Evolutionary conservation across 1,140 invertebrate genomes (phyloP), one percentile per base, ranked within the genome.

Genomic region (Listronotus bonariensis): DNA sequence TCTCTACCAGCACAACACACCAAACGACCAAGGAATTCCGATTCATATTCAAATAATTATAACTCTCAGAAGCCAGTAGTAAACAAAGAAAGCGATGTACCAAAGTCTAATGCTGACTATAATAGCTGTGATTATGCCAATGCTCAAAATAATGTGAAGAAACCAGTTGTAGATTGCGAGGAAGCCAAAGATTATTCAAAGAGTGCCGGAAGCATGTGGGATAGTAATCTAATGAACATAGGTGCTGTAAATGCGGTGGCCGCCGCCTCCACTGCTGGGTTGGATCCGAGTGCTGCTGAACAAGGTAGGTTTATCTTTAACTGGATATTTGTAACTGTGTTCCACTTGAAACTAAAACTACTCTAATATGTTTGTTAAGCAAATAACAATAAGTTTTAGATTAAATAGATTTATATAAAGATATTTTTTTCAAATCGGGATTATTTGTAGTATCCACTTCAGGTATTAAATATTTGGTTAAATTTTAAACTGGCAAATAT

Each of bases 181-280:
- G 62, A 65, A 65, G 62, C 62, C 62, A 65, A 65, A 65, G 62
- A 65, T 57, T 65, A 65, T 34, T 65, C 62, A 31, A 65, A 65
- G 41, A 55, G 31, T 18, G 36, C 32, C 11, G 18, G 41, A 6
- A 43, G 15, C 20, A 15, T 51, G 45, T 65, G 62, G 62, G 45
- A 56, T 31, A 26, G 54, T 20, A 60, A 40, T 40, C 11, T 46
- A 49, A 26, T 34, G 10, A 41, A 51, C 49, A 17, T 18, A 12
- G 12, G 40, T 11, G 41, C n/a, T 40, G 41, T 31, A 4, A 20
- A 17, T 20, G 12, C 46, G 2, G 20, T 5, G 11, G 20, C 46
- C 5, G 9, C 31, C 0, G 26, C 20, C 14, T 3, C 14, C 1
- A 34, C 18, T 11, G 31, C 43, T 49, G 26, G 14, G 12, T 14